These are phyloP conservation scores for Cebus imitator DNA, from an alignment of 2,113 vertebrate genomes.

Conservation along the genomic window DNA sequence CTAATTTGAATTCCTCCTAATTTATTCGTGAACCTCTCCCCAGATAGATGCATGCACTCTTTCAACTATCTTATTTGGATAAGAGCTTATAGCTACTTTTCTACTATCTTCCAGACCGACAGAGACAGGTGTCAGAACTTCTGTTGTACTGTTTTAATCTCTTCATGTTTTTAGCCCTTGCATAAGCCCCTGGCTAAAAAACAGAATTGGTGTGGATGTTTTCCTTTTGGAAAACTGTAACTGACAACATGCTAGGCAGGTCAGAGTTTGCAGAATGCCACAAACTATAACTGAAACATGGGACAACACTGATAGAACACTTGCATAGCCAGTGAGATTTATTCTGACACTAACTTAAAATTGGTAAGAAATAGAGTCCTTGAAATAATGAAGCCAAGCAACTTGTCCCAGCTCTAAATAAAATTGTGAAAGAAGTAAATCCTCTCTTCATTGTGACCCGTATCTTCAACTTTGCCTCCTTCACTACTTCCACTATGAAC, in stretches of 20 bases:
- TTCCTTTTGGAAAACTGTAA: not conserved
- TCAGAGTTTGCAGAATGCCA: not conserved
- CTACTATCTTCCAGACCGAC: constrained; percentile 55
- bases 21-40: constrained; percentile 50
- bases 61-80: constrained; percentile 47
- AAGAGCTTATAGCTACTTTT: constrained; percentile 56
- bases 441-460: not conserved
- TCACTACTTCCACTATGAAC: not conserved
- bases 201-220: not conserved
- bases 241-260: not conserved
- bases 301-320: not conserved
- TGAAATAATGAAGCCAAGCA: not conserved
- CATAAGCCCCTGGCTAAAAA: not conserved
- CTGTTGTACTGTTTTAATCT: not conserved
- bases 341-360: not conserved
- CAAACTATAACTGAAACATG: not conserved
- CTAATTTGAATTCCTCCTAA: not conserved
- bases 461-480: not conserved
- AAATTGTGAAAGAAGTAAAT: not conserved
- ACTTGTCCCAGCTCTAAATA: not conserved
- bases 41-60: not conserved
- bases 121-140: constrained; percentile 29
- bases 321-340: not conserved
- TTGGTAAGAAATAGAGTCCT: not conserved
- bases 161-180: not conserved